phyloP scores from a whole-genome alignment of 2,888 invertebrate genomes.

The Pandemis cinnamomeana region DNA sequence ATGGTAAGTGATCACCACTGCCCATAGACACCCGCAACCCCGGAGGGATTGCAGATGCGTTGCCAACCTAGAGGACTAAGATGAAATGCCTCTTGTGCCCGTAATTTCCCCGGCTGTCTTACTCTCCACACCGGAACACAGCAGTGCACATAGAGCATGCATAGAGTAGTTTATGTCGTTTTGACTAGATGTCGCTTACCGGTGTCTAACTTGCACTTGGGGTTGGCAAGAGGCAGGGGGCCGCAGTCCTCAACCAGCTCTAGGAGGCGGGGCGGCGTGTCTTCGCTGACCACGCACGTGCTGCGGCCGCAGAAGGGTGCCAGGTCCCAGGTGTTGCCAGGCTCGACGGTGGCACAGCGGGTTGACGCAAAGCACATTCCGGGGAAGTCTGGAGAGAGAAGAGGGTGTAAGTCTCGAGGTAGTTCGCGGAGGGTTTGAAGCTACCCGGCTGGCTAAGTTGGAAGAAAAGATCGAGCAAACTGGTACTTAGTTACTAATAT shows the following conservation, averaged over 20 bases:
- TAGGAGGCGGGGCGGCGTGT: conserved; percentile 89
- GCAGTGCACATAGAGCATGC: too few relatives aligned
- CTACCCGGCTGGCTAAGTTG: not conserved
- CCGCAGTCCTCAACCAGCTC: conserved; percentile 96
- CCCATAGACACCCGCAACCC: too few relatives aligned
- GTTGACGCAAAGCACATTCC: conserved; percentile 96
- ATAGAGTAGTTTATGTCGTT: too few relatives aligned
- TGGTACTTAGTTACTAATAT: too few relatives aligned
- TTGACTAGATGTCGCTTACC: conserved; percentile 55
- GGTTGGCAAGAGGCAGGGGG: conserved; percentile 93
- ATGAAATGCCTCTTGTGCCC: too few relatives aligned
- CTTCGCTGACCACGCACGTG: conserved; percentile 92
- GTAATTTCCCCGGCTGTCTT: too few relatives aligned
- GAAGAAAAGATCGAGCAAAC: too few relatives aligned
- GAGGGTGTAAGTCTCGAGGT: not conserved
- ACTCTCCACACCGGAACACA: too few relatives aligned
- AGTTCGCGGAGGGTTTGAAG: not conserved
- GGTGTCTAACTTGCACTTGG: conserved; percentile 92
- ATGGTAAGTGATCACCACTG: too few relatives aligned
- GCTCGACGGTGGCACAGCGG: conserved; percentile 93
- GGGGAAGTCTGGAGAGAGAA: conserved; percentile 88
- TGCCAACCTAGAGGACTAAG: too few relatives aligned
- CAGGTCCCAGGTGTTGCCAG: conserved; percentile 93
- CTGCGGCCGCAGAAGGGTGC: conserved; percentile 96
- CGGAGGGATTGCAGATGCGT: too few relatives aligned